Evolutionary conservation across 2,113 vertebrate genomes (phyloP).

Genomic region (Scatophagus argus): DNA sequence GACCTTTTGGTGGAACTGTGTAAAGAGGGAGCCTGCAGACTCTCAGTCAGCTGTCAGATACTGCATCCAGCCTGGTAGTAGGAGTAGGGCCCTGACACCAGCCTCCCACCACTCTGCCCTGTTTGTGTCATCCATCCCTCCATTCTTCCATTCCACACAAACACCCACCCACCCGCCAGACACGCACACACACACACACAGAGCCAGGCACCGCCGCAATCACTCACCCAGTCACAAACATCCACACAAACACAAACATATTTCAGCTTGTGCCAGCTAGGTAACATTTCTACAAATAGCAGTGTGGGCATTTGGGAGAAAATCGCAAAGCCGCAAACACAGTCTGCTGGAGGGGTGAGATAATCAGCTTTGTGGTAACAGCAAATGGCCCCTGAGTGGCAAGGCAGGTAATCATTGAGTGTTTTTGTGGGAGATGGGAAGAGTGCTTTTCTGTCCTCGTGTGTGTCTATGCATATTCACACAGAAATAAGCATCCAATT

Average conservation of each 20-base stretch:
- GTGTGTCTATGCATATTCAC: conserved; percentile 58
- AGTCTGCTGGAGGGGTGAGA: conserved; percentile 73
- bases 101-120: conserved; percentile 76
- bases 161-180: conserved; percentile 72
- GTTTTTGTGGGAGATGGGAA: conserved; percentile 67
- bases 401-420: conserved; percentile 78
- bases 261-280: conserved; percentile 72
- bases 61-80: conserved; percentile 83
- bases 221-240: conserved; percentile 65
- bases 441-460: conserved; percentile 60
- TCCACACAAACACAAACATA: conserved; percentile 73
- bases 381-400: conserved; percentile 78
- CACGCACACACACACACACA: conserved; percentile 25
- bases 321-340: conserved; percentile 75
- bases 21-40: conserved; percentile 78
- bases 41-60: conserved; percentile 86
- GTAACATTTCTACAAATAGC: conserved; percentile 82
- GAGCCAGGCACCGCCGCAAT: conserved; percentile 42
- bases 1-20: conserved; percentile 80
- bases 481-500: conserved; percentile 44
- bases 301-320: conserved; percentile 78
- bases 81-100: conserved; percentile 79
- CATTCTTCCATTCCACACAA: conserved; percentile 73
- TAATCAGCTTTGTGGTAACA: conserved; percentile 79
- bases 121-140: conserved; percentile 79